Evolutionary conservation across 2,797 vertebrate genomes (phyloP), one percentile per base, ranked within the genome.

Genomic region (Mormyrops attenuatus): DNA sequence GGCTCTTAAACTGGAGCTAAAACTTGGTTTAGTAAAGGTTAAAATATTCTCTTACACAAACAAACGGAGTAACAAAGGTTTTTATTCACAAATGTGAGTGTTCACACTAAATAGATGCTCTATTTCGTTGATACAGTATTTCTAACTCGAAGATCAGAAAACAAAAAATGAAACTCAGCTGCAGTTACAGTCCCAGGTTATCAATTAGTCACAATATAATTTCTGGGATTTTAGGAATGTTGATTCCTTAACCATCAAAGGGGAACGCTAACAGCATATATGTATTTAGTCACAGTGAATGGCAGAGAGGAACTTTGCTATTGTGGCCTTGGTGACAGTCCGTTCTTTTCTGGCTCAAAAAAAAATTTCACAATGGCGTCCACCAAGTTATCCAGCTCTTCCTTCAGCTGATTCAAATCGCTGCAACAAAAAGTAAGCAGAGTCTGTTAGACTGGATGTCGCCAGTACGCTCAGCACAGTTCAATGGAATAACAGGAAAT

Each of bases 311-410:
- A n/a, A 47, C 5, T 73, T 3, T n/a, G 87, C 92, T 93, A 95
- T 92, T 95, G 93, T 0, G 93, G 92, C 41, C 94, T 98, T 30
- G 96, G 94, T 89, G 96, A 97, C 92, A 99, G 93, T 63, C 97
- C 96, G 90, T 99, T 99, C 93, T 98, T 98, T 90, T 97, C 93
- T 86, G 98, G 98, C 93, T 99, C 96, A 89, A 99, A 98, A 96
- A 99, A 99, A 92, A 98, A 92, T 90, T 98, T 96, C 94, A 99
- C 93, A 84, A 99, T 96, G 93, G 97, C 97, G 0, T 92, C 93
- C 41, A 97, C 97, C 91, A 99, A 88, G 60, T 97, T 95, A 88
- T 97, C 95, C 89, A 99, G 93, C 91, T 99, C 98, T 88, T 95
- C 97, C 93, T 97, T 97, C 94, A 99, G 94, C 89, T 95, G 96